Percentiles rank a stretch among this genome's conserved stretches.
Evolutionary conservation across 2,797 vertebrate genomes (phyloP).

Genomic region (Myripristis jacobus): DNA sequence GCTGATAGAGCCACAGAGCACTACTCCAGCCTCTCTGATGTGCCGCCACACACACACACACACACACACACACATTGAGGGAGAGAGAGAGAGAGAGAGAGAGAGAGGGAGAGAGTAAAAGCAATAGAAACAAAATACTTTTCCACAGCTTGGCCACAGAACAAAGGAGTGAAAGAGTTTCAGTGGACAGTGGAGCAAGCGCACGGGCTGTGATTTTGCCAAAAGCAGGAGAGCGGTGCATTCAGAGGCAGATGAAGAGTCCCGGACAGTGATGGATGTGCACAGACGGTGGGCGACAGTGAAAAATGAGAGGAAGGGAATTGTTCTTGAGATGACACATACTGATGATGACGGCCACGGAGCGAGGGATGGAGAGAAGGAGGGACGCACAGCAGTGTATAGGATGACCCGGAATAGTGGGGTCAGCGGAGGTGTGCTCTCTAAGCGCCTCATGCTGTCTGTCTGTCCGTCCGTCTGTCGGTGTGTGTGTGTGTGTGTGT

Average conservation of each 20-base stretch:
- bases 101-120: slow-evolving; percentile 29
- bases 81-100: neutral
- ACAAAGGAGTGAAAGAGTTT: slow-evolving; percentile 31
- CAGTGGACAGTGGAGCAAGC: slow-evolving; percentile 25
- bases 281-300: slow-evolving; percentile 60
- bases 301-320: slow-evolving; percentile 67
- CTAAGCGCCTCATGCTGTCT: slow-evolving; percentile 12
- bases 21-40: slow-evolving; percentile 58
- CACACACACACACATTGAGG: slow-evolving; percentile 27
- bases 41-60: slow-evolving; percentile 33
- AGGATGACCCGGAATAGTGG: slow-evolving; percentile 21
- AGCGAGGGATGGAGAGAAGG: slow-evolving; percentile 37
- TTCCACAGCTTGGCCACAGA: slow-evolving; percentile 25
- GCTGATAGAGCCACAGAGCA: slow-evolving; percentile 68
- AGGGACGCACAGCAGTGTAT: neutral
- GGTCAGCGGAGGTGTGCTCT: slow-evolving; percentile 23
- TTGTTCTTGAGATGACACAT: slow-evolving; percentile 63
- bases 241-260: slow-evolving; percentile 24
- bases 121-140: slow-evolving; percentile 33
- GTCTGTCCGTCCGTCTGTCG: neutral
- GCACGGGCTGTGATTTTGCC: slow-evolving; percentile 28
- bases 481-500: slow-evolving; percentile 5
- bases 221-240: slow-evolving; percentile 11
- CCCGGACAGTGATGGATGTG: slow-evolving; percentile 69
- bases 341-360: slow-evolving; percentile 43